Conservation (phyloP, 2,113 vertebrate species). For the Bubo blakistoni region DNA sequence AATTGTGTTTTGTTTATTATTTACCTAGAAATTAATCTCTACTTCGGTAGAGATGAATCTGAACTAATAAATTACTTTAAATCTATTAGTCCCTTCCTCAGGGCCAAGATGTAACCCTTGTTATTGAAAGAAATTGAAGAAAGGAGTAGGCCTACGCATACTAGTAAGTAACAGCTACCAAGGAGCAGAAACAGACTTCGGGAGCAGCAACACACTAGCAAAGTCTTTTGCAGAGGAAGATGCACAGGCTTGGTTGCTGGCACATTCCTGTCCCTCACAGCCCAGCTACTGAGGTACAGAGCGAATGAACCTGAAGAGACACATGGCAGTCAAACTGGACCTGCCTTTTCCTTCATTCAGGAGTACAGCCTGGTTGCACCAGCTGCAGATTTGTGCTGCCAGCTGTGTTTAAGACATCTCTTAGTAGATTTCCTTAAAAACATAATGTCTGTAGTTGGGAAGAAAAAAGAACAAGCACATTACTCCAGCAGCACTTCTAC, state of each 20-base stretch:
- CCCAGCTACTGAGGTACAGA: neutral
- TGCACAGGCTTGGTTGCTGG: neutral
- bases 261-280: neutral
- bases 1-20: neutral
- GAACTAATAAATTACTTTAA: neutral
- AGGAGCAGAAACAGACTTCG: neutral
- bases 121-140: neutral
- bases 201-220: neutral
- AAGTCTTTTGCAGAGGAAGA: neutral
- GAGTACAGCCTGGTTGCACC: neutral
- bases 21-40: neutral
- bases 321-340: neutral
- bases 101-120: neutral
- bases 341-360: neutral
- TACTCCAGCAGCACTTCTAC: neutral
- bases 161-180: neutral
- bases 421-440: neutral
- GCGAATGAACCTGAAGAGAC: neutral
- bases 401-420: neutral
- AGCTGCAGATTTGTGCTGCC: neutral
- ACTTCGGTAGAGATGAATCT: neutral
- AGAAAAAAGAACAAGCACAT: neutral
- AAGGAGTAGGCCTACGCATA: neutral
- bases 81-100: neutral
- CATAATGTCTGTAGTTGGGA: neutral